Evolutionary conservation across 2,113 vertebrate species (phyloP).

Genomic region (Oryzias javanicus): DNA sequence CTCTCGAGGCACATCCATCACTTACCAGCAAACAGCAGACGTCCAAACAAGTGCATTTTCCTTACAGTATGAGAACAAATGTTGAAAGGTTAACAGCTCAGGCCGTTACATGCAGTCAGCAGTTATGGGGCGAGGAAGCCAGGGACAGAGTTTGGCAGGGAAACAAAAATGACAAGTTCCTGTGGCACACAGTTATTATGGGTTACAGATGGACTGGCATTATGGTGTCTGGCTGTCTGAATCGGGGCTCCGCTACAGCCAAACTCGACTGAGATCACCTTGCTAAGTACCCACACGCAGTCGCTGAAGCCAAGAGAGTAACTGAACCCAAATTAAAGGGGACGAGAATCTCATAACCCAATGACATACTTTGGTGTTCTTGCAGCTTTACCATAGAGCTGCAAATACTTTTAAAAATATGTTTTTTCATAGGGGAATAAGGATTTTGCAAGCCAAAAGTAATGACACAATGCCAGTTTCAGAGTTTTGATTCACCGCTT

Average conservation of each 20-base stretch:
- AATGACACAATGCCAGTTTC: neutral
- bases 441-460: too few relatives aligned
- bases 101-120: slow-evolving; percentile 62
- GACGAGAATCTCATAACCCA: slow-evolving; percentile 68
- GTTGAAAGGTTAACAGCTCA: slow-evolving; percentile 63
- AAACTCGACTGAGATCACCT: slow-evolving; percentile 74
- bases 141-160: slow-evolving; percentile 56
- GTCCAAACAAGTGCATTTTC: slow-evolving; percentile 73
- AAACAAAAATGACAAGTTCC: slow-evolving; percentile 71
- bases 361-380: slow-evolving; percentile 35
- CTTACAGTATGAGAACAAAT: slow-evolving; percentile 49
- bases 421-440: too few relatives aligned
- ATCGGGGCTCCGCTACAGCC: slow-evolving; percentile 66
- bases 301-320: slow-evolving; percentile 64
- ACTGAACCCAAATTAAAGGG: slow-evolving; percentile 43
- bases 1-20: slow-evolving; percentile 71
- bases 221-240: slow-evolving; percentile 75
- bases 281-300: slow-evolving; percentile 61
- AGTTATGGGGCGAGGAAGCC: slow-evolving; percentile 50
- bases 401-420: too few relatives aligned
- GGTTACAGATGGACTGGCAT: slow-evolving; percentile 72
- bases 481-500: neutral
- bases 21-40: slow-evolving; percentile 70
- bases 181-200: slow-evolving; percentile 70
- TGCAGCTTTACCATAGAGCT: too few relatives aligned